Conservation (phyloP, 2,113 vertebrate genomes). For the Ploceus nigricollis region DNA sequence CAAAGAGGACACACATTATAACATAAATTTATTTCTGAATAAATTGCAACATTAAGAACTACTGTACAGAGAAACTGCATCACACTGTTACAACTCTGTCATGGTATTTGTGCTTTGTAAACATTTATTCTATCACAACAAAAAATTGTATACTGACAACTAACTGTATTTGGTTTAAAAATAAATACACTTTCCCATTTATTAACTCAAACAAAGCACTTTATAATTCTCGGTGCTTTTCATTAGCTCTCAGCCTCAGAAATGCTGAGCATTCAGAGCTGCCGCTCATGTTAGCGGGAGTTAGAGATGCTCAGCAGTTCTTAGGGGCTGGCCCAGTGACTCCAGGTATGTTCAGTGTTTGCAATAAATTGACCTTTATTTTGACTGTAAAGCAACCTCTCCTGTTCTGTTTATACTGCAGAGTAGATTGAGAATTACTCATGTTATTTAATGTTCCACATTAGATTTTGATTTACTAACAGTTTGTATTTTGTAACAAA, state of each 20-base stretch:
- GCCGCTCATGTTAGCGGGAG: background rate
- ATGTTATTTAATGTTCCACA: background rate
- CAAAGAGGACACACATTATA: background rate
- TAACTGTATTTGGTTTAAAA: constrained; percentile 62
- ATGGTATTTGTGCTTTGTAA: constrained; percentile 76
- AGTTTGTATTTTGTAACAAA: background rate
- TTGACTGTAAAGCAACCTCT: background rate
- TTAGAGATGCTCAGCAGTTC: background rate
- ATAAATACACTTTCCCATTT: constrained; percentile 55
- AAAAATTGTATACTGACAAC: constrained; percentile 49
- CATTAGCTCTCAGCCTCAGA: background rate
- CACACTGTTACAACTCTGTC: constrained; percentile 66
- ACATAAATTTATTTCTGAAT: constrained; percentile 76
- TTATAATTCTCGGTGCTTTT: background rate
- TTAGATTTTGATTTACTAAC: background rate
- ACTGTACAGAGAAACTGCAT: constrained; percentile 66
- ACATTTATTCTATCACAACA: constrained; percentile 70
- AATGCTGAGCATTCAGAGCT: background rate
- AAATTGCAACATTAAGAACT: constrained; percentile 56
- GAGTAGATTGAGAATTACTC: background rate
- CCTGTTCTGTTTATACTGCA: background rate
- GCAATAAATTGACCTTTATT: background rate
- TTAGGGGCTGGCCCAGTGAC: background rate
- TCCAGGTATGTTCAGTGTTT: background rate
- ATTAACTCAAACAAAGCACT: constrained; percentile 40